Evolutionary conservation across 1,140 invertebrate species (phyloP).

Genomic region (Carposina sasakii): DNA sequence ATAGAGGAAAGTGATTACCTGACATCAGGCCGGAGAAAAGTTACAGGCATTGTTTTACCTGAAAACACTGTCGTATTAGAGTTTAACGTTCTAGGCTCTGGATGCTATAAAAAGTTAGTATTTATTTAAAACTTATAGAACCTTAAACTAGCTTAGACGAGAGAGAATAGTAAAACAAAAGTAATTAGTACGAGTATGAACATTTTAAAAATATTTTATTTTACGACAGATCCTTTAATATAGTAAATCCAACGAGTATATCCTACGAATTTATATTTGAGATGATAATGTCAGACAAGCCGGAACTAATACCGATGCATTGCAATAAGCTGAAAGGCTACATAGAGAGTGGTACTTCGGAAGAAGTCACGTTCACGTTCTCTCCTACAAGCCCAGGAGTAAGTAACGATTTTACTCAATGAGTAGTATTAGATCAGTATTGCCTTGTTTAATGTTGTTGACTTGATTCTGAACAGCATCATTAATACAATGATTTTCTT

Average conservation of each 20-base stretch:
- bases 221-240: conserved; percentile 43
- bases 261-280: conserved; percentile 62
- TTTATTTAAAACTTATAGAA: too few species aligned
- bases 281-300: conserved; percentile 44
- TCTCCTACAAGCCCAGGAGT: conserved; percentile 55
- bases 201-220: conserved; percentile 7
- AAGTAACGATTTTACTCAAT: too few species aligned
- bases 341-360: conserved; percentile 53
- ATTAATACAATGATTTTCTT: too few species aligned
- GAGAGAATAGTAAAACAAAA: too few species aligned
- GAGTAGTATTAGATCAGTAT: too few species aligned
- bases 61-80: conserved; percentile 64
- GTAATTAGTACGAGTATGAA: too few species aligned
- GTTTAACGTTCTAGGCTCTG: conserved; percentile 69
- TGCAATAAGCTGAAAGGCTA: conserved; percentile 56
- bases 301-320: conserved; percentile 52
- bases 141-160: too few species aligned
- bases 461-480: too few species aligned
- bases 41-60: conserved; percentile 41
- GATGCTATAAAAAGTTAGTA: conserved; percentile 62
- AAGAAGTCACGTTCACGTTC: conserved; percentile 57
- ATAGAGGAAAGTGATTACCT: conserved; percentile 72
- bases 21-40: conserved; percentile 55
- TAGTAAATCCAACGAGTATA: conserved; percentile 56
- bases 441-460: too few species aligned